phyloP scores from a whole-genome alignment of 2,113 vertebrate genomes.

The Malurus alboscapulatus region DNA sequence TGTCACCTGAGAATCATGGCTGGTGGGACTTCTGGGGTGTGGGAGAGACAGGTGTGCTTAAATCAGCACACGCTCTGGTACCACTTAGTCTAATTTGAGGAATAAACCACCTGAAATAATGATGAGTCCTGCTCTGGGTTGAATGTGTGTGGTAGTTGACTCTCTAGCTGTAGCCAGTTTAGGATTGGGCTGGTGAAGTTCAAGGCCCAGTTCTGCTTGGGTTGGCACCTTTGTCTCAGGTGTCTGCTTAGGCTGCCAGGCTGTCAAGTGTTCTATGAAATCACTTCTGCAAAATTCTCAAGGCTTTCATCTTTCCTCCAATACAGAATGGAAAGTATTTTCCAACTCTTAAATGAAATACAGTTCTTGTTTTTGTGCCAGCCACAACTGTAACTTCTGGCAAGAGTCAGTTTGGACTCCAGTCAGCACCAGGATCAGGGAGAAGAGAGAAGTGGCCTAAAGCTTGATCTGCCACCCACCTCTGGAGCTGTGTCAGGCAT shows the following conservation, averaged over 20 bases:
- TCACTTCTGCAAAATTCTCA: not conserved
- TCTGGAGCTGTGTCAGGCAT: not conserved
- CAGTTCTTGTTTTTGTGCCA: constrained; percentile 4
- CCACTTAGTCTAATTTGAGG: not conserved
- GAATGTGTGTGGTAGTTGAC: accelerated
- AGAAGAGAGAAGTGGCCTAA: not conserved
- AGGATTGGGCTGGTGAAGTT: not conserved
- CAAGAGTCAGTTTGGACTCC: not conserved
- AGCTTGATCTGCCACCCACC: constrained; percentile 12
- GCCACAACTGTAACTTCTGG: constrained; percentile 20
- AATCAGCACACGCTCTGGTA: not conserved
- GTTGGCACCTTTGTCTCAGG: not conserved
- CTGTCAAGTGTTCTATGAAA: not conserved
- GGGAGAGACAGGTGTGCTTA: not conserved
- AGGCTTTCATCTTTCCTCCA: not conserved
- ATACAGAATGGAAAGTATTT: not conserved
- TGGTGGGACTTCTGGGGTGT: not conserved
- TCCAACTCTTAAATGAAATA: not conserved
- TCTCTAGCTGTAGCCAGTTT: not conserved
- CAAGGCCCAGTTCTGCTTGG: not conserved
- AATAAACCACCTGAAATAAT: not conserved
- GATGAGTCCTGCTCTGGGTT: not conserved
- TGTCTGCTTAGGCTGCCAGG: not conserved
- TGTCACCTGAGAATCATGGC: not conserved
- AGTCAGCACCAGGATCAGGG: not conserved